Conservation (phyloP, 2,888 invertebrate species). For the Blastobasis adustella region DNA sequence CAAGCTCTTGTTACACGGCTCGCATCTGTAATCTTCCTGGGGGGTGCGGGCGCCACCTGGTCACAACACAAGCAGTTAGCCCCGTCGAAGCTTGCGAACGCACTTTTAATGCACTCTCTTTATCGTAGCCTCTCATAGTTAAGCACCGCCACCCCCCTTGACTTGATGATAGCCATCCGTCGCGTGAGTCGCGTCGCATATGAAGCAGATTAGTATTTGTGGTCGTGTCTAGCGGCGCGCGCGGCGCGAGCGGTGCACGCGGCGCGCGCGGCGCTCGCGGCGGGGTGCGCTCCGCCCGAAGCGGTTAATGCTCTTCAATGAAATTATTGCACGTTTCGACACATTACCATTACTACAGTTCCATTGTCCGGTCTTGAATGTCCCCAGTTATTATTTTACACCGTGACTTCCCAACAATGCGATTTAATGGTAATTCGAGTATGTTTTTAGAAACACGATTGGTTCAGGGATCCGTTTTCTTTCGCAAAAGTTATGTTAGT, state of each 20-base stretch:
- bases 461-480: slow-evolving; percentile 58
- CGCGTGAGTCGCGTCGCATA: slow-evolving; percentile 35
- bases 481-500: slow-evolving; percentile 26
- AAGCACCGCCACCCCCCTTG: slow-evolving; percentile 73
- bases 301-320: slow-evolving; percentile 60
- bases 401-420: slow-evolving; percentile 59
- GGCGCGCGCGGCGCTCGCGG: too few relatives aligned
- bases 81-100: slow-evolving; percentile 65
- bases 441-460: slow-evolving; percentile 63
- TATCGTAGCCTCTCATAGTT: slow-evolving; percentile 62
- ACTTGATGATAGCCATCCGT: slow-evolving; percentile 56
- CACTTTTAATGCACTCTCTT: slow-evolving; percentile 72
- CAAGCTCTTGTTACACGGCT: slow-evolving; percentile 93
- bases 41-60: slow-evolving; percentile 84
- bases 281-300: slow-evolving; percentile 40
- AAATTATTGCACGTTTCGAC: slow-evolving; percentile 56
- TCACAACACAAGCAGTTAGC: slow-evolving; percentile 75
- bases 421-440: slow-evolving; percentile 58
- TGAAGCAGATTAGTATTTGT: slow-evolving; percentile 57
- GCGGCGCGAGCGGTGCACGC: too few relatives aligned
- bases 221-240: slow-evolving; percentile 18
- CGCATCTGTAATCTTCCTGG: slow-evolving; percentile 92
- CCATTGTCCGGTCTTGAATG: slow-evolving; percentile 65
- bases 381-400: slow-evolving; percentile 40
- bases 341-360: slow-evolving; percentile 58